Percentiles rank a stretch among this genome's conserved stretches.
Conservation (phyloP, 1,140 invertebrate genomes). For the Macrobrachium rosenbergii region DNA sequence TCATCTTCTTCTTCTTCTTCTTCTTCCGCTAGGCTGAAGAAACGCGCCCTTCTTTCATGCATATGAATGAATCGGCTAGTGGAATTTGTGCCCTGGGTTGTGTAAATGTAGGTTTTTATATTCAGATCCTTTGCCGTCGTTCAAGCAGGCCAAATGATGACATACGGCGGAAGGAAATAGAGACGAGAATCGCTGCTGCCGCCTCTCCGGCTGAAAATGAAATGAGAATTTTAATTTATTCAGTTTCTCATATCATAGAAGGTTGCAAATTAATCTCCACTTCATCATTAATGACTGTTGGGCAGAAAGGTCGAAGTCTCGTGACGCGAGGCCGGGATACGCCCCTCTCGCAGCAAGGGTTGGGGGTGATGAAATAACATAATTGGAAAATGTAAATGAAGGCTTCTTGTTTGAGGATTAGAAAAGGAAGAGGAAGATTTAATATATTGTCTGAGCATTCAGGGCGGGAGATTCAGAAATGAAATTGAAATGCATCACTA, state of each 20-base stretch:
- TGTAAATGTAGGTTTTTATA: constrained; percentile 64
- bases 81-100: constrained; percentile 60
- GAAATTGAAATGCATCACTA: constrained; percentile 64
- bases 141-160: neutral
- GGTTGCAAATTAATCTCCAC: constrained; percentile 65
- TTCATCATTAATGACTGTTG: constrained; percentile 63
- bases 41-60: constrained; percentile 57
- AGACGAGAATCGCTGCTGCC: constrained; percentile 30
- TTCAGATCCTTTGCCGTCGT: constrained; percentile 21
- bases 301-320: constrained; percentile 28
- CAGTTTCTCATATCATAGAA: constrained; percentile 65
- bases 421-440: constrained; percentile 64
- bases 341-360: constrained; percentile 50
- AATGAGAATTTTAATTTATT: constrained; percentile 66
- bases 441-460: constrained; percentile 65
- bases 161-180: constrained; percentile 12
- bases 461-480: constrained; percentile 57
- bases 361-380: constrained; percentile 65
- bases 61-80: constrained; percentile 61
- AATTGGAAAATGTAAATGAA: constrained; percentile 66
- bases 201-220: constrained; percentile 54
- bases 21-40: constrained; percentile 51
- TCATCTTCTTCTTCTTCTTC: constrained; percentile 5
- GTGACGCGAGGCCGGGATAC: constrained; percentile 28
- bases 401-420: constrained; percentile 65